Conservation (phyloP, 2,888 invertebrate genomes). For the Frankliniella fusca region DNA sequence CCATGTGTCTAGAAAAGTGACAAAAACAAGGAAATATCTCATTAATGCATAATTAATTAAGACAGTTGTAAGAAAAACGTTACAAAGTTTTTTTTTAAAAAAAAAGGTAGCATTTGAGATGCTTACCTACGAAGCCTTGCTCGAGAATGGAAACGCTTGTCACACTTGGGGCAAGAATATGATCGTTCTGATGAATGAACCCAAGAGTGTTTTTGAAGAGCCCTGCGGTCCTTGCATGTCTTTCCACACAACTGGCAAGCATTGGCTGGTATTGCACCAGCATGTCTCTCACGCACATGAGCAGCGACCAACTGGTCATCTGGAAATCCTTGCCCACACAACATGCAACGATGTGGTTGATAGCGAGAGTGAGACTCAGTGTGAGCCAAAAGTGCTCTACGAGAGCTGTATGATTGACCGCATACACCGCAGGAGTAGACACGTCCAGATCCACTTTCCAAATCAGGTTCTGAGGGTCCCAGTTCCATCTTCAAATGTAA, state of each 20-base stretch:
- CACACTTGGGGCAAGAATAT: conserved; percentile 62
- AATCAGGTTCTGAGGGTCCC: background rate
- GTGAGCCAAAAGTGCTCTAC: conserved; percentile 56
- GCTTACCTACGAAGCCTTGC: conserved; percentile 51
- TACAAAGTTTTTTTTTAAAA: background rate
- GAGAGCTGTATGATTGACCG: background rate
- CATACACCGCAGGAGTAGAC: background rate
- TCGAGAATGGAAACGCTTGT: conserved; percentile 67
- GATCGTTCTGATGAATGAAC: conserved; percentile 63
- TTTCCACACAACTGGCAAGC: conserved; percentile 64
- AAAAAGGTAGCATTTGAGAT: background rate
- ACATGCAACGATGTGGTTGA: conserved; percentile 53
- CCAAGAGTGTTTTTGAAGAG: conserved; percentile 64
- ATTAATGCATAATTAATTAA: conserved; percentile 9
- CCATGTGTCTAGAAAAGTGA: conserved; percentile 55
- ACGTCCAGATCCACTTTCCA: background rate
- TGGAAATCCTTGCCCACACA: conserved; percentile 61
- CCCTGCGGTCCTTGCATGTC: conserved; percentile 63
- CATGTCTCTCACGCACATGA: conserved; percentile 59
- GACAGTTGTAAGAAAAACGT: background rate
- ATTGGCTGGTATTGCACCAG: conserved; percentile 59
- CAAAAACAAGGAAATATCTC: background rate
- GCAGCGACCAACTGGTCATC: conserved; percentile 61
- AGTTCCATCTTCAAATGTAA: conserved; percentile 18
- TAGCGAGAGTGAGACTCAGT: conserved; percentile 69